Evolutionary conservation across 2,888 invertebrate species (phyloP), one percentile per base, ranked within the genome.

Genomic region (Acrocyrtus sp.): DNA sequence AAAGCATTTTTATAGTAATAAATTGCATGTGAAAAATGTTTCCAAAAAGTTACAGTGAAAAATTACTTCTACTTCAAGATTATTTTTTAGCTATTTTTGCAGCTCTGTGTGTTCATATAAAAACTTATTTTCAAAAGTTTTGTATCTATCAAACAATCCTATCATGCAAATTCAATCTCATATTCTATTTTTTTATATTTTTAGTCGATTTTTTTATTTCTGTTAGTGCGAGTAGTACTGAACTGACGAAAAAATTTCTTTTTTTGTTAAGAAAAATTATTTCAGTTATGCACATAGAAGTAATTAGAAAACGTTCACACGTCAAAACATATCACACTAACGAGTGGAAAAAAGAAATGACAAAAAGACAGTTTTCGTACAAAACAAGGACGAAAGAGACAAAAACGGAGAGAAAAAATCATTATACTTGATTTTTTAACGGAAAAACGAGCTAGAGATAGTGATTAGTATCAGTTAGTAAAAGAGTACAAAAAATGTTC

Each of bases 281-380:
- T 47, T 41, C 19, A 48, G 15, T 26, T 47, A 29, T 19, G 27
- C 48, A 45, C 34, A 29, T 29, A 45, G n/a, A 17, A 39, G 10
- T 39, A 51, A 47, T n/a, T n/a, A 47, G 47, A 47, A 17, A 47
- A n/a, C 5, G 8, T 12, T 4, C 3, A 12, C 21, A 47, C 2
- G 17, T 17, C 17, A 41, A 4, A 8, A 41, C 3, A 41, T 41
- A n/a, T n/a, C n/a, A n/a, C n/a, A n/a, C n/a, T n/a, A 63, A 3
- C 15, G 17, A 41, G 17, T 53, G 24, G 27, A 58, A 34, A 62
- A 75, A 43, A 77, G 68, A 78, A n/a, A n/a, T n/a, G 51, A 74
- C 61, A 62, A 57, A 78, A 72, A 69, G 53, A 75, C 47, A 67
- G 60, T 65, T 29, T 85, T 86, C 86, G 86, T 84, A 66, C 57